Conservation (phyloP, 30 jellyfish, hydroid and myxozoan species). For the Catostylus mosaicus region DNA sequence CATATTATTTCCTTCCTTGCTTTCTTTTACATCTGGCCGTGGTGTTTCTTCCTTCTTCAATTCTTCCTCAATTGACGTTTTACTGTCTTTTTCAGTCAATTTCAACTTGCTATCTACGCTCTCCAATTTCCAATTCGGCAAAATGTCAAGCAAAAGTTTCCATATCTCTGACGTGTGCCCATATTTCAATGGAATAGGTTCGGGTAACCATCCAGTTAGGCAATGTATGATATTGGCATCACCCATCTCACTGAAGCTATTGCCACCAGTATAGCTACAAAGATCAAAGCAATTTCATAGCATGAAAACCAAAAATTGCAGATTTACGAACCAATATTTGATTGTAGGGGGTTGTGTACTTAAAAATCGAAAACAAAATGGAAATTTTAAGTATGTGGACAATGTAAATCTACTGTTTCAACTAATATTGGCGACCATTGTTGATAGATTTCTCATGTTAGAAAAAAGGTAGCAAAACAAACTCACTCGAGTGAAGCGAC, state of each 20-base stretch:
- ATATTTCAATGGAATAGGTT: slow-evolving; percentile 76
- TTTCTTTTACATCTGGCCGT: slow-evolving; percentile 58
- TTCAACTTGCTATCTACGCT: slow-evolving; percentile 25
- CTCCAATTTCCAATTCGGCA: slow-evolving; percentile 93
- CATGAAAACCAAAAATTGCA: no score
- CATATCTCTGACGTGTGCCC: slow-evolving; percentile 76
- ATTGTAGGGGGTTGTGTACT: no score
- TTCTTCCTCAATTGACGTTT: slow-evolving; percentile 40
- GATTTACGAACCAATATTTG: no score
- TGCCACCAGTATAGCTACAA: slow-evolving; percentile 80
- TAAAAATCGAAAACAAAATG: no score
- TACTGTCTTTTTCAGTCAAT: slow-evolving; percentile 39
- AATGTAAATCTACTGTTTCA: no score
- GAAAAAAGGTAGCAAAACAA: background rate
- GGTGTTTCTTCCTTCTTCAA: slow-evolving; percentile 52
- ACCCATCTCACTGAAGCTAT: slow-evolving; percentile 77
- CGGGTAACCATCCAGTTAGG: slow-evolving; percentile 97
- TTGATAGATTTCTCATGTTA: no score
- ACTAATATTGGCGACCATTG: no score
- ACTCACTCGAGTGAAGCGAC: slow-evolving; percentile 96
- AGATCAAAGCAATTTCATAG: background rate
- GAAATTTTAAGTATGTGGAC: no score
- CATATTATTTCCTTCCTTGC: slow-evolving; percentile 58
- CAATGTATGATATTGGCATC: slow-evolving; percentile 79
- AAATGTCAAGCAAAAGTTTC: slow-evolving; percentile 55